Evolutionary conservation across 2,797 vertebrate species (phyloP), one percentile per base, ranked within the genome.

Genomic region (Xenentodon cancila): DNA sequence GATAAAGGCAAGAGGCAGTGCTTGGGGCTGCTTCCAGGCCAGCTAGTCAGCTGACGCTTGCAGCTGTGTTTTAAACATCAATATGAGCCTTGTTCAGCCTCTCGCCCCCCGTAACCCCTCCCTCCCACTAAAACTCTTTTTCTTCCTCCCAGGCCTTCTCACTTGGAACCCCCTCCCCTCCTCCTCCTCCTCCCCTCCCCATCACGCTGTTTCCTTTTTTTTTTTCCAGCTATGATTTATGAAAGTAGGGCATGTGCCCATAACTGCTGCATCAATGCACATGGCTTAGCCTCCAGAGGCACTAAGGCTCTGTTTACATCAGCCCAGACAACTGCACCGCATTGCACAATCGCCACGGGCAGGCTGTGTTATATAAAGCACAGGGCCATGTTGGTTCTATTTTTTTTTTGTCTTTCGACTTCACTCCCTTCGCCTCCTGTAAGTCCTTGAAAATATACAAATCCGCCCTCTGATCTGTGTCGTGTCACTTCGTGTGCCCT

Each of bases 11-110:
- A 85, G 83, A 79, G 88, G 88, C 82, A 82, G 87, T 63, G 79
- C 86, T 83, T 30, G 57, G 80, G 90, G 88, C 86, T 79, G 86
- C 85, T 89, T 90, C 91, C 90, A 89, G 93, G 91, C 91, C 91
- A 92, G 80, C 65, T 57, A 92, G 92, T 95, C 94, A 94, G 92
- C 93, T 93, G 94, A 94, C 74, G 79, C 30, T 71, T 2, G 84
- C 94, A 93, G 91, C 94, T 94, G 94, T 90, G 92, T 84, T 88
- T 89, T 82, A 84, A 89, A 90, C 91, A 92, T 93, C 92, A 91
- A 93, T 93, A 89, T 92, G 84, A 88, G 91, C 91, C 89, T 93
- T 87, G 94, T 94, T 92, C 92, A 84, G 37, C 81, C 83, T 72
- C 85, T 80, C 21, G 15, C 49, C 22, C 34, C 25, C 48, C 22